Conservation (phyloP, 2,113 vertebrate species). For the Lagenorhynchus albirostris region DNA sequence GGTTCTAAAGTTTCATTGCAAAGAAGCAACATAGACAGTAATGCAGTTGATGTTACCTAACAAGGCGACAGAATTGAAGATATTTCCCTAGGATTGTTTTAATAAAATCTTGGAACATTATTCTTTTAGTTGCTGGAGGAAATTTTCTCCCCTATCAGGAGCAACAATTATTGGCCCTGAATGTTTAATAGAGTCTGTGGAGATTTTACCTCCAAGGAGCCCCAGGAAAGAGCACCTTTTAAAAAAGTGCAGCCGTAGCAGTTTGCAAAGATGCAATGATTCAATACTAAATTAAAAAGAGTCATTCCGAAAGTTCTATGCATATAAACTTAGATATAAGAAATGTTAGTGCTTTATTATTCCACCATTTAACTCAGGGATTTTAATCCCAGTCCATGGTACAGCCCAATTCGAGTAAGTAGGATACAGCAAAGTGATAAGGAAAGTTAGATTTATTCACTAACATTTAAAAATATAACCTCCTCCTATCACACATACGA, state of each 20-base stretch:
- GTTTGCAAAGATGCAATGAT: background rate
- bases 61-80: background rate
- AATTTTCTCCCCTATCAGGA: background rate
- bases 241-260: background rate
- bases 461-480: slow-evolving; percentile 5
- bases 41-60: background rate
- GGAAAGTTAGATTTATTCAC: background rate
- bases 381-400: background rate
- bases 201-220: background rate
- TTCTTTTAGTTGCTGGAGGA: slow-evolving; percentile 35
- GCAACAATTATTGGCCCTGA: background rate
- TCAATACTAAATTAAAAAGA: background rate
- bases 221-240: background rate
- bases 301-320: background rate
- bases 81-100: background rate
- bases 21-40: slow-evolving; percentile 16
- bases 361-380: background rate
- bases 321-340: background rate
- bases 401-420: background rate
- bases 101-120: background rate
- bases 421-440: background rate
- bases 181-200: background rate
- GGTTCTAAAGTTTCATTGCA: background rate
- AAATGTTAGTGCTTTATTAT: background rate
- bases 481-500: background rate